Percentiles rank a stretch among this genome's conserved stretches.
These are phyloP conservation scores for Glaucidium brasilianum DNA, from an alignment of 2,113 vertebrate species.

Conservation along the genomic window DNA sequence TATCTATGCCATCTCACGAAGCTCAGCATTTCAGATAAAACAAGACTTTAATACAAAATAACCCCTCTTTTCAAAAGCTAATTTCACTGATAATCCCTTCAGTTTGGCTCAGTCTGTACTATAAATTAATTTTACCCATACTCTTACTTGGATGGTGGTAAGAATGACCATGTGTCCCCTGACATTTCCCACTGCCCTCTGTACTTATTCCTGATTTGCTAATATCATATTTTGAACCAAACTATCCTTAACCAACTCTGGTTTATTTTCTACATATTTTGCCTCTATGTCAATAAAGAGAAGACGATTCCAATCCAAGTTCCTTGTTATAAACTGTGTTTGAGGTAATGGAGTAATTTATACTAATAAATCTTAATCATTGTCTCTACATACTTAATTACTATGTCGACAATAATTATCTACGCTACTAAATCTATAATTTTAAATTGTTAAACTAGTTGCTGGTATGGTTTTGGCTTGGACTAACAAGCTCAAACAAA, in stretches of 20 bases:
- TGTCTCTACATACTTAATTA: background rate
- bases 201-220: background rate
- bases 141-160: background rate
- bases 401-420: background rate
- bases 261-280: background rate
- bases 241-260: background rate
- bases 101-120: background rate
- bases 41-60: slow-evolving; percentile 13
- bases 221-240: background rate
- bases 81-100: slow-evolving; percentile 1
- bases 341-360: background rate
- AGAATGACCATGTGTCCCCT: background rate
- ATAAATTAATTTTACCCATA: background rate
- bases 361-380: background rate
- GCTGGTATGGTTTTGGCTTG: background rate
- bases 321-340: background rate
- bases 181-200: background rate
- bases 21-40: slow-evolving; percentile 12
- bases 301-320: background rate
- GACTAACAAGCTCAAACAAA: background rate
- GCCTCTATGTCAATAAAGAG: background rate
- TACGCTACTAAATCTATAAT: slow-evolving; percentile 18
- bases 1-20: background rate
- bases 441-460: background rate
- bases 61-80: background rate